A percentile compares a stretch with the other conserved stretches of the same genome.
Conservation (phyloP, 2,888 invertebrate species). For the Drosophila birchii region DNA sequence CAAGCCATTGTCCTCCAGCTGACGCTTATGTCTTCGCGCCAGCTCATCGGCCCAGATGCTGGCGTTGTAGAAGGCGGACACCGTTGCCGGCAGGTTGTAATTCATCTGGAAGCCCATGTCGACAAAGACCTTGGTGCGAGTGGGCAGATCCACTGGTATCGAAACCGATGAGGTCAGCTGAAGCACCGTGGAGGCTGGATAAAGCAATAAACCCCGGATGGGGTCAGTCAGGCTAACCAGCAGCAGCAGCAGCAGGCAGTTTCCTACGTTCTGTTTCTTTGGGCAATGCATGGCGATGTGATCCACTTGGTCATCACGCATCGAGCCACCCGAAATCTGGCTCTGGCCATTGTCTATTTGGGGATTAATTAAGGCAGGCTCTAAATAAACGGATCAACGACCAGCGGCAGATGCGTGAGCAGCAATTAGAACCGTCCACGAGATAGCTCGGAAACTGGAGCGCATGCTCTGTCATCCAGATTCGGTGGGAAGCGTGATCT, state of each 20-base stretch:
- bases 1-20: conserved; percentile 16
- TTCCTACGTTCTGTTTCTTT: conserved; percentile 44
- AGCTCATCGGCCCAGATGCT: conserved; percentile 74
- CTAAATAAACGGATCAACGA: conserved; percentile 64
- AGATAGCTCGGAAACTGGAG: conserved; percentile 35
- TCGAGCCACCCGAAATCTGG: conserved; percentile 7
- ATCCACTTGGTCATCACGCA: conserved; percentile 14
- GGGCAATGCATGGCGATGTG: conserved; percentile 59
- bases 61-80: conserved; percentile 75
- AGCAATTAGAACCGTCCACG: conserved; percentile 59
- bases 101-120: conserved; percentile 84
- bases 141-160: conserved; percentile 68
- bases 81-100: conserved; percentile 78
- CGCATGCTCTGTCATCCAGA: conserved; percentile 19
- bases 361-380: conserved; percentile 57
- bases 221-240: conserved; percentile 5
- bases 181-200: conserved; percentile 53
- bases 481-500: conserved; percentile 21
- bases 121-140: conserved; percentile 76
- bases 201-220: conserved; percentile 41
- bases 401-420: conserved; percentile 49
- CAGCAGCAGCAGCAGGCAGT: conserved; percentile 3
- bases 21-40: conserved; percentile 59
- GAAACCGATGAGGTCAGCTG: conserved; percentile 77
- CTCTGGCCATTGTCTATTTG: conserved; percentile 56